These are phyloP conservation scores for Craniophora ligustri DNA, from an alignment of 2,888 invertebrate genomes.

Conservation along the genomic window DNA sequence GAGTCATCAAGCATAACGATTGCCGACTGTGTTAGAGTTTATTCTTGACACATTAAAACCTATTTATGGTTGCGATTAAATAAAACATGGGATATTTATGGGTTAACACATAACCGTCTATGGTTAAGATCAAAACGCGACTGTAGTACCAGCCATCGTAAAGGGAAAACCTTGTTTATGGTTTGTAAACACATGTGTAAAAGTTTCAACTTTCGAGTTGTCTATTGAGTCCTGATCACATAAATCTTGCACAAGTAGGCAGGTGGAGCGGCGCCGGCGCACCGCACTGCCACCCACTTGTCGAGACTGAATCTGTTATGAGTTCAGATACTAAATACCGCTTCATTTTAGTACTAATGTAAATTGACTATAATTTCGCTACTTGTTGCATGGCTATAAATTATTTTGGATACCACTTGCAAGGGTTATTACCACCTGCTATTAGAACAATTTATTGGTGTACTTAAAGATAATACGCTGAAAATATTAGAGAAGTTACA, in stretches of 20 bases:
- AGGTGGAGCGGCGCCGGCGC: conserved; percentile 80
- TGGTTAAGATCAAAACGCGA: conserved; percentile 44
- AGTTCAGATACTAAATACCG: conserved; percentile 49
- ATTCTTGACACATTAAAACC: conserved; percentile 45
- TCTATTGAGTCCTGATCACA: conserved; percentile 63
- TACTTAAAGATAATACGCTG: too few relatives aligned
- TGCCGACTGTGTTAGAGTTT: conserved; percentile 25
- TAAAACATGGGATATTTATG: conserved; percentile 50
- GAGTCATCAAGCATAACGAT: conserved; percentile 35
- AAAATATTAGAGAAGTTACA: too few relatives aligned
- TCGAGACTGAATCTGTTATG: conserved; percentile 61
- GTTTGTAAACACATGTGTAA: conserved; percentile 56
- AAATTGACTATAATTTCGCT: conserved; percentile 25
- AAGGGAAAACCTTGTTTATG: conserved; percentile 59
- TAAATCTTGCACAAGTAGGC: conserved; percentile 76
- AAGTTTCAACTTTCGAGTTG: conserved; percentile 61
- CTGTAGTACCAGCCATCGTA: conserved; percentile 30
- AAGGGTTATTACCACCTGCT: too few relatives aligned
- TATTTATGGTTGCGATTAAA: conserved; percentile 43
- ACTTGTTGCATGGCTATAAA: conserved; percentile 4
- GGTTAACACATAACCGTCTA: conserved; percentile 37
- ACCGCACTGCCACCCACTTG: conserved; percentile 66
- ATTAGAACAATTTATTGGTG: too few relatives aligned
- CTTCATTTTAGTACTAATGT: conserved; percentile 40
- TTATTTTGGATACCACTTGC: conserved; percentile 4